phyloP scores from a whole-genome alignment of 2,797 vertebrate genomes.

The Halcyon leucocephala region DNA sequence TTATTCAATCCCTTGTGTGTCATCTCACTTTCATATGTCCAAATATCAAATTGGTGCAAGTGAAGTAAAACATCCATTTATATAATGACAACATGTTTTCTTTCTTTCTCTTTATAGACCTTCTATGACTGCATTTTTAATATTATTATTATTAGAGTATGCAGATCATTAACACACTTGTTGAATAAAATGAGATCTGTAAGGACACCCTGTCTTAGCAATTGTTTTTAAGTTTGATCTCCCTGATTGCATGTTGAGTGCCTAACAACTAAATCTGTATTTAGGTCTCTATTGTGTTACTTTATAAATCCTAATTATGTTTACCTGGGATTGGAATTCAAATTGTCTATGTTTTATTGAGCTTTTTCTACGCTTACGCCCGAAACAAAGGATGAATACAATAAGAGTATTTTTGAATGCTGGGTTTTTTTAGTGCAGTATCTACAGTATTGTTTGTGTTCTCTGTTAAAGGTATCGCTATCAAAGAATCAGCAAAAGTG shows the following conservation, averaged over 20 bases:
- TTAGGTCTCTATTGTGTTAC: not conserved
- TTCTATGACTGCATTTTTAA: not conserved
- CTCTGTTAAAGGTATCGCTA: conserved; percentile 90
- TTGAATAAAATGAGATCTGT: not conserved
- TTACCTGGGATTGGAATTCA: not conserved
- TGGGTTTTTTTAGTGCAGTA: not conserved
- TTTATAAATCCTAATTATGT: not conserved
- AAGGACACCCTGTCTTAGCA: not conserved
- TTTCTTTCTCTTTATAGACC: not conserved
- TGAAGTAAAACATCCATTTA: not conserved
- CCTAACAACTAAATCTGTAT: not conserved
- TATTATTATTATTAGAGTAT: not conserved
- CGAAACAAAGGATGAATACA: not conserved
- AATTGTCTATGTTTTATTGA: not conserved
- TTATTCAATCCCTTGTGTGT: not conserved
- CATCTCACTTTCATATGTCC: not conserved
- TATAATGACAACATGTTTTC: not conserved
- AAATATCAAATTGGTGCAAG: not conserved
- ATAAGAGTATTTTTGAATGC: not conserved
- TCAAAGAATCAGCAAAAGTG: conserved; percentile 97
- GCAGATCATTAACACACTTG: not conserved
- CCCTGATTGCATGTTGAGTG: not conserved
- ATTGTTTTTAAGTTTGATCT: not conserved
- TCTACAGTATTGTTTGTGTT: not conserved
- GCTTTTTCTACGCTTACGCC: not conserved